A percentile compares a stretch with the other conserved stretches of the same genome.
These are phyloP conservation scores for Andrena dorsata DNA, from an alignment of 2,888 invertebrate genomes.

Conservation along the genomic window DNA sequence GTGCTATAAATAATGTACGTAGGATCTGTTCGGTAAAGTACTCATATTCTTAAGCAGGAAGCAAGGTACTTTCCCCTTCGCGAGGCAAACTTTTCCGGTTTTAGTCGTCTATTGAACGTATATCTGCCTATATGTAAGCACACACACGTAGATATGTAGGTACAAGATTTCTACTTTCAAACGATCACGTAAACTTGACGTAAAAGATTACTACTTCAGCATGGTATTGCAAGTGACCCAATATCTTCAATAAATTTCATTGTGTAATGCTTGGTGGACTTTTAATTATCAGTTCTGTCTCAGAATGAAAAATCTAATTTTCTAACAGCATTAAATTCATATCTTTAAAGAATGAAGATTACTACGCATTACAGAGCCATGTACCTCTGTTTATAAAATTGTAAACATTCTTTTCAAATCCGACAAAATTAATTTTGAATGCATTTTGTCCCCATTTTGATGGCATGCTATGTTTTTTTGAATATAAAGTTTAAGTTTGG, in stretches of 20 bases:
- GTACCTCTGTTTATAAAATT: not conserved
- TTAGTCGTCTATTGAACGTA: constrained; percentile 13
- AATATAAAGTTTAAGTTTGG: not conserved
- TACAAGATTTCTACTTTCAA: constrained; percentile 48
- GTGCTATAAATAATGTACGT: not conserved
- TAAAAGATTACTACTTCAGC: constrained; percentile 14
- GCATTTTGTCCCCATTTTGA: no score
- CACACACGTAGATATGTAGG: not conserved
- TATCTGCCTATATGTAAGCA: not conserved
- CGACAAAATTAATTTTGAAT: no score
- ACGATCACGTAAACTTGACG: constrained; percentile 34
- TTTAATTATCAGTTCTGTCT: not conserved
- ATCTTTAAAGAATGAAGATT: not conserved
- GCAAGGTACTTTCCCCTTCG: constrained; percentile 39
- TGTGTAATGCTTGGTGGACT: not conserved
- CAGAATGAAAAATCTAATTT: no score
- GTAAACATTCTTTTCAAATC: no score
- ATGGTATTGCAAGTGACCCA: not conserved
- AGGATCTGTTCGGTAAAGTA: not conserved
- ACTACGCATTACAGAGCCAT: not conserved
- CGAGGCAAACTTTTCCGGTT: constrained; percentile 50
- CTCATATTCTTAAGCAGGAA: constrained; percentile 23
- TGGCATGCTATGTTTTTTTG: no score
- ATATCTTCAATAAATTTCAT: not conserved
- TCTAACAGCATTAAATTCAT: no score